Conservation (phyloP, 2,113 vertebrate genomes). For the Anguilla rostrata region DNA sequence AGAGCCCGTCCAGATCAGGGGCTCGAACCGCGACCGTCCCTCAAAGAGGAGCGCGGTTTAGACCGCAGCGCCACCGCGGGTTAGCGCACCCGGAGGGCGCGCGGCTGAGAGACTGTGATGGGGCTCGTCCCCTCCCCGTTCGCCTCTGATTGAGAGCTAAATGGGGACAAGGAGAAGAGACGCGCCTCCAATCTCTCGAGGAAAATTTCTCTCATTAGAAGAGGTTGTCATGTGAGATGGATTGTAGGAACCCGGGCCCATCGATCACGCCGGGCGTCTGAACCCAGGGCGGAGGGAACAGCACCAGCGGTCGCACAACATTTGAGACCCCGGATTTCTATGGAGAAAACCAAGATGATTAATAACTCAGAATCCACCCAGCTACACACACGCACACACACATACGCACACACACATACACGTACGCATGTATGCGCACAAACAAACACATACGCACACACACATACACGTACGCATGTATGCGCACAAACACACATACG, state of each 20-base stretch:
- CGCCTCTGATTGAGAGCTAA: not conserved
- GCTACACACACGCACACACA: too few relatives aligned
- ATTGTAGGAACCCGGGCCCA: not conserved
- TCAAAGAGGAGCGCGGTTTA: not conserved
- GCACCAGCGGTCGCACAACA: not conserved
- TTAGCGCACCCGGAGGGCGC: not conserved
- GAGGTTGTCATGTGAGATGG: not conserved
- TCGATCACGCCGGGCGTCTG: not conserved
- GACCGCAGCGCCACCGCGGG: not conserved
- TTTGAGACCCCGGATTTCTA: not conserved
- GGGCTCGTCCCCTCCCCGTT: not conserved
- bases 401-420: too few relatives aligned
- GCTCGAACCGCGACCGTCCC: not conserved
- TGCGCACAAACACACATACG: too few relatives aligned
- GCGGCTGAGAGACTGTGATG: not conserved
- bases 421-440: too few relatives aligned
- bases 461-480: too few relatives aligned
- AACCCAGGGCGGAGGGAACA: not conserved
- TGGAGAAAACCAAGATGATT: constrained; percentile 6
- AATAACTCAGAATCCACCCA: not conserved
- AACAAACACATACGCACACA: too few relatives aligned
- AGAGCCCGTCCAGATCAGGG: not conserved
- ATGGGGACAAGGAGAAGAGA: not conserved
- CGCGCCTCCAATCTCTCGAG: not conserved
- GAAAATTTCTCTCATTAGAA: constrained; percentile 9